These are phyloP conservation scores for Aspidiotus rigidus DNA, from an alignment of 2,888 invertebrate genomes.

Conservation along the genomic window DNA sequence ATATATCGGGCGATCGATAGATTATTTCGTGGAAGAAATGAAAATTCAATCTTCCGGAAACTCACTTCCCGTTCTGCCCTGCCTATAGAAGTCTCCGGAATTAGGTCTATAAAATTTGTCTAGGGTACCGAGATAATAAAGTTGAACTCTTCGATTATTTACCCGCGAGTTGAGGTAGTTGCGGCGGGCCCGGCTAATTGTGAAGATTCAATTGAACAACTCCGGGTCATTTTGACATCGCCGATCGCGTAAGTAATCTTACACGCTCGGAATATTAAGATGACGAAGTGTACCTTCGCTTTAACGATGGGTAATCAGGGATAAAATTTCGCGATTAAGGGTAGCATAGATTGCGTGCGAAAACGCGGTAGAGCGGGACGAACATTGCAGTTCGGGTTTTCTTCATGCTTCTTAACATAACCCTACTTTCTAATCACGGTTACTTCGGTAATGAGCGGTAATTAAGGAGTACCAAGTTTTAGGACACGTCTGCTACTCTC, in stretches of 20 bases:
- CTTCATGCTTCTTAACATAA: conserved; percentile 28
- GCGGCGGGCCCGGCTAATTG: no score
- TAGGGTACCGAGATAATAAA: no score
- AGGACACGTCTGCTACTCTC: conserved; percentile 33
- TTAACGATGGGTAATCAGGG: conserved; percentile 33
- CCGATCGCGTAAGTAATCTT: conserved; percentile 22
- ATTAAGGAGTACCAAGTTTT: conserved; percentile 32
- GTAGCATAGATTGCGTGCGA: conserved; percentile 18
- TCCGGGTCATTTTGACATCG: background rate
- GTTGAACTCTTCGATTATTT: no score
- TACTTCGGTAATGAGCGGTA: conserved; percentile 32
- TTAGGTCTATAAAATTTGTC: no score
- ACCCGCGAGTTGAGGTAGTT: no score
- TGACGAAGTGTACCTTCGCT: conserved; percentile 28
- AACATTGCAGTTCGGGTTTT: conserved; percentile 9
- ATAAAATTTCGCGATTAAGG: conserved; percentile 33
- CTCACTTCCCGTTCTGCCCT: no score
- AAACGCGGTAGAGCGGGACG: conserved; percentile 9
- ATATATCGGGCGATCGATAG: no score
- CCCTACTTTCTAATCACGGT: conserved; percentile 33
- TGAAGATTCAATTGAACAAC: conserved; percentile 31
- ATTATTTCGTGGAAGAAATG: no score
- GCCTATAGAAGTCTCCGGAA: no score
- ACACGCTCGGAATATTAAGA: conserved; percentile 32
- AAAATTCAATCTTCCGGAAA: no score